Evolutionary conservation across 2,888 invertebrate genomes (phyloP).

Genomic region (Falcaria lacertinaria): DNA sequence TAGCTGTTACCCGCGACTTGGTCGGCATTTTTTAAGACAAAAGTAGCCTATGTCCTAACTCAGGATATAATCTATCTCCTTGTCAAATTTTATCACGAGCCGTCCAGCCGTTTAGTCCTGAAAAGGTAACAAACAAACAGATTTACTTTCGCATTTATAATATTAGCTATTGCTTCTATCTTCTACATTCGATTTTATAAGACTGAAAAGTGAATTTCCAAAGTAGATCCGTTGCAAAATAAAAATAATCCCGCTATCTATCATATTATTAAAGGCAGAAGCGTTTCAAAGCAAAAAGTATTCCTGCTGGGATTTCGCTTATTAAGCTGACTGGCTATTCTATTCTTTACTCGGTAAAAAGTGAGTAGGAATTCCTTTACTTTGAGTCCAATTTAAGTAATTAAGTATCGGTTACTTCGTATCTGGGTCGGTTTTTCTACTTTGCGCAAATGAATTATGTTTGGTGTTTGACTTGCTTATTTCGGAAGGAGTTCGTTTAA

Average conservation of each 20-base stretch:
- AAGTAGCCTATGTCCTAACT: no score
- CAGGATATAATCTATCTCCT: no score
- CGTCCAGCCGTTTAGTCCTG: no score
- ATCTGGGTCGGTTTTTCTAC: conserved; percentile 1
- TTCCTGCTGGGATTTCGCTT: conserved; percentile 14
- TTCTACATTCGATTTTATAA: no score
- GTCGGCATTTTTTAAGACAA: no score
- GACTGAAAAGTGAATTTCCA: no score
- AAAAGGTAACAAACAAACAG: no score
- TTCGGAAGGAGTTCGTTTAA: neutral
- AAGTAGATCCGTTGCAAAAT: no score
- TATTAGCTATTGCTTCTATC: no score
- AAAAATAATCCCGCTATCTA: neutral
- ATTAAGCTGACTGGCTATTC: conserved; percentile 24
- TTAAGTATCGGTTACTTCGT: conserved; percentile 2
- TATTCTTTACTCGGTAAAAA: conserved; percentile 15
- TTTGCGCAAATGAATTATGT: conserved; percentile 1
- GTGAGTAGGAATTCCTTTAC: conserved; percentile 1
- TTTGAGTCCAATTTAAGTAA: conserved; percentile 5
- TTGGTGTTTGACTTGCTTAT: neutral
- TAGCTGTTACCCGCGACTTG: no score
- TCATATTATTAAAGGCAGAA: neutral
- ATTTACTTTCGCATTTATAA: no score
- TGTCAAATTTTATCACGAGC: no score
- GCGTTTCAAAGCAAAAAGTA: conserved; percentile 4